Base-by-base conservation (phyloP, 2,113 vertebrate genomes). In the Zosterops lateralis region DNA sequence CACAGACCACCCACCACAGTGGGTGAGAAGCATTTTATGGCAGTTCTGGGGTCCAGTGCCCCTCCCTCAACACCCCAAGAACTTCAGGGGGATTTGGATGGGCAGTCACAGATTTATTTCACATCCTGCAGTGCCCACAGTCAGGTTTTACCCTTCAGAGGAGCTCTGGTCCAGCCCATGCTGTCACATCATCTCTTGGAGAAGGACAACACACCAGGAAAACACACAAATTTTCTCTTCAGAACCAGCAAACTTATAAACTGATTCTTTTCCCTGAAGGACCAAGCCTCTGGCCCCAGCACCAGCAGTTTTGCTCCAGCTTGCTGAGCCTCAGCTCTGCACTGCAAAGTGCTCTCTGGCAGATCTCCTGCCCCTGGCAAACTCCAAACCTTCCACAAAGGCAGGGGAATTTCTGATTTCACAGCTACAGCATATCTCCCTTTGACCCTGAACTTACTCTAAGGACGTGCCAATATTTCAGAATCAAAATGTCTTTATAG, bases 341-440 rank as follows among this genome's bases (percentile, higher is more conserved):
- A 2, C 29, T 22, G 13, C 25, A 1, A 89, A 80, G 22, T 0
- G 1, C 32, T 24, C 51, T 2, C 47, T 5, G 17, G 38, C 53
- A 75, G 11, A 44, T 36, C 66, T 78, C 57, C 44, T 48, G n/a
- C 78, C 84, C 14, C 13, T 62, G 26, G 50, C 74, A 62, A 84
- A 24, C 62, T 72, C 81, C 56, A 17, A 2, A 20, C 29, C 72
- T 74, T 77, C 60, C 64, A 65, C 29, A 31, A 51, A 84, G 70
- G 26, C 57, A 61, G 26, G 34, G 32, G 44, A 40, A 53, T 51
- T 82, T 70, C 68, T 57, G 50, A 42, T 89, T 90, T 90, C 68
- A 64, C 18, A 65, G 77, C 48, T 31, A 26, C 54, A 28, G 6
- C 0, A 0, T 50, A 89, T 84, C 72, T 81, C 57, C 53, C 44